Evolutionary conservation across 2,797 vertebrate genomes (phyloP), one percentile per base, ranked within the genome.

Genomic region (Enteromius anoplus): DNA sequence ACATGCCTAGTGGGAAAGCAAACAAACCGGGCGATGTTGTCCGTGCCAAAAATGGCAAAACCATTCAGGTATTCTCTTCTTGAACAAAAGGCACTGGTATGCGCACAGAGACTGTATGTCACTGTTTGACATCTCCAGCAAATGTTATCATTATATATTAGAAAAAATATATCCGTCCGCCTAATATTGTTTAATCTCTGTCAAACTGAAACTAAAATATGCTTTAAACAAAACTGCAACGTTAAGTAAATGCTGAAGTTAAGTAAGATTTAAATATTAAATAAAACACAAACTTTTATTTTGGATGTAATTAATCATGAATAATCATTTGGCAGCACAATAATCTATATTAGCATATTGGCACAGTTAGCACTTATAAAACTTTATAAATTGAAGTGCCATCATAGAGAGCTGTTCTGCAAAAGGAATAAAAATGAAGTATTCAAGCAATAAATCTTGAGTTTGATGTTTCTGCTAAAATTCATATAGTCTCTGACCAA

Each of bases 1-100:
- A 99, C 90, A 97, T 99, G 97, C 97, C 97, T 40, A 98, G 96
- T 53, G 97, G 97, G 69, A 97, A 95, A 83, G 97, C 98, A 75
- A 98, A 93, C 84, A 99, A 99, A 88, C 98, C 98, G 3, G 98
- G 98, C 0, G 98, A 99, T 60, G 98, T 99, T 0, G 95, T 99
- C 9, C 95, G 42, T 84, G 98, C 98, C 79, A 97, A 91, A 91
- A 99, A 98, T 55, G 98, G 97, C 58, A 99, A 98, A 94, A 98
- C 97, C n/a, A 98, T 99, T 80, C 98, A 99, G 97, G 98, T 83
- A 72, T n/a, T 78, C 11, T 51, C 5, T 0, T 47, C 60, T 12
- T 17, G 53, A 3, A 53, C 19, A 73, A 14, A 14, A 10, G 17
- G 1, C 17, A 64, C 29, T 0, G 14, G 3, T 32, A 17, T 65